Evolutionary conservation across 2,113 vertebrate species (phyloP).

Genomic region (Albula goreensis): DNA sequence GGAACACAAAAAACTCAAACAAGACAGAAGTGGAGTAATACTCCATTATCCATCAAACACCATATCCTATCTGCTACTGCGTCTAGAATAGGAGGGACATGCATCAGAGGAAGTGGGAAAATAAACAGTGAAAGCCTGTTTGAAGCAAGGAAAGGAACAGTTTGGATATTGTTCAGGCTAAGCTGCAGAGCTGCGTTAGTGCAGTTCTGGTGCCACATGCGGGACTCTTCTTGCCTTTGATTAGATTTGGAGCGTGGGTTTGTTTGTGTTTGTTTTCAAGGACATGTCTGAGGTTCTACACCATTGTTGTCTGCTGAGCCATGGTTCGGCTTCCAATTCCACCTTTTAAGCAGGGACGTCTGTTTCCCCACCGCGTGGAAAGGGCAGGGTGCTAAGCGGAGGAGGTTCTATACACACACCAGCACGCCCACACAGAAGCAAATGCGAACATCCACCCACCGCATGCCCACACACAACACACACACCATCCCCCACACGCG

Average conservation of each 20-base stretch:
- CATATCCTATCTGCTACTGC: background rate
- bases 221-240: background rate
- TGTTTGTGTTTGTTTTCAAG: background rate
- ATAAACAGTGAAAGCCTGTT: background rate
- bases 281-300: background rate
- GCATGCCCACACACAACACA: conserved; percentile 21
- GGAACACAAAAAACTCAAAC: background rate
- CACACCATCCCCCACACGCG: conserved; percentile 20
- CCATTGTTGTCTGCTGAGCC: background rate
- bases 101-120: background rate
- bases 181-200: background rate
- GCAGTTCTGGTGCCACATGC: background rate
- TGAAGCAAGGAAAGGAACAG: too few species aligned
- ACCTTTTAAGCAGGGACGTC: background rate
- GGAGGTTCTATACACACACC: conserved; percentile 13
- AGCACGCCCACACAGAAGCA: conserved; percentile 28
- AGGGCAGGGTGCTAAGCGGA: background rate
- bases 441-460: background rate
- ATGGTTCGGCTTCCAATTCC: background rate
- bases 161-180: background rate
- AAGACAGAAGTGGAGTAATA: background rate
- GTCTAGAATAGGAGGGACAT: background rate
- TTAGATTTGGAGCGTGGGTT: background rate
- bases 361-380: background rate
- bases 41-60: background rate